Evolutionary conservation across 2,888 invertebrate genomes (phyloP).

Genomic region (Leucoma salicis): DNA sequence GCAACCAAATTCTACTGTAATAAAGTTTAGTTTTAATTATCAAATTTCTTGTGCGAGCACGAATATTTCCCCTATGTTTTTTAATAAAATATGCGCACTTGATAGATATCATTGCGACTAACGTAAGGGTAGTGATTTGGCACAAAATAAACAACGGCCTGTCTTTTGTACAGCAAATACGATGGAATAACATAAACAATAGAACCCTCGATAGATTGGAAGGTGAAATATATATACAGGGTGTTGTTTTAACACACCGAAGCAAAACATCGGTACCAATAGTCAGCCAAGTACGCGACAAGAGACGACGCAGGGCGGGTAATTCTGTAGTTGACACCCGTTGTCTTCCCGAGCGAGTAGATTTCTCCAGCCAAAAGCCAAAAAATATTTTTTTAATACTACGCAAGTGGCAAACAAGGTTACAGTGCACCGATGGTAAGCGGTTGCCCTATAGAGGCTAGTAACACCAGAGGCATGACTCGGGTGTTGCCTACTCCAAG

Average conservation of each 20-base stretch:
- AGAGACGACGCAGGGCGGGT: too few relatives aligned
- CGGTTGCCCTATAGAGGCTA: too few relatives aligned
- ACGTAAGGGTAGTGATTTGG: constrained; percentile 72
- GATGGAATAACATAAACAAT: constrained; percentile 77
- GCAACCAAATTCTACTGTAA: neutral
- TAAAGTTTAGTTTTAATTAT: constrained; percentile 13
- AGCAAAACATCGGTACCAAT: too few relatives aligned
- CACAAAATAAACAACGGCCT: constrained; percentile 73
- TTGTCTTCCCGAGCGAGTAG: too few relatives aligned
- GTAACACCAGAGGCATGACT: too few relatives aligned
- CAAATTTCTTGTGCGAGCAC: constrained; percentile 4
- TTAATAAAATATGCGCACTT: constrained; percentile 69
- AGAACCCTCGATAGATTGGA: constrained; percentile 44
- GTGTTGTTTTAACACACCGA: constrained; percentile 35
- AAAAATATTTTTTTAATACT: too few relatives aligned
- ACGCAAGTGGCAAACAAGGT: too few relatives aligned
- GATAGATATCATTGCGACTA: constrained; percentile 69
- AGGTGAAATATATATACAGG: constrained; percentile 62
- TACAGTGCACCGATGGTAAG: too few relatives aligned
- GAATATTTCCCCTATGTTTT: constrained; percentile 62
- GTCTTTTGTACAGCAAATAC: constrained; percentile 72
- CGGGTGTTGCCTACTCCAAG: too few relatives aligned
- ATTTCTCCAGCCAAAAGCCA: too few relatives aligned
- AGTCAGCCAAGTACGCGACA: too few relatives aligned
- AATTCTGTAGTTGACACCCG: too few relatives aligned